Percentiles rank a stretch among this genome's conserved stretches.
Evolutionary conservation across 2,888 invertebrate genomes (phyloP).

Genomic region (Drepanosiphum platanoidis): DNA sequence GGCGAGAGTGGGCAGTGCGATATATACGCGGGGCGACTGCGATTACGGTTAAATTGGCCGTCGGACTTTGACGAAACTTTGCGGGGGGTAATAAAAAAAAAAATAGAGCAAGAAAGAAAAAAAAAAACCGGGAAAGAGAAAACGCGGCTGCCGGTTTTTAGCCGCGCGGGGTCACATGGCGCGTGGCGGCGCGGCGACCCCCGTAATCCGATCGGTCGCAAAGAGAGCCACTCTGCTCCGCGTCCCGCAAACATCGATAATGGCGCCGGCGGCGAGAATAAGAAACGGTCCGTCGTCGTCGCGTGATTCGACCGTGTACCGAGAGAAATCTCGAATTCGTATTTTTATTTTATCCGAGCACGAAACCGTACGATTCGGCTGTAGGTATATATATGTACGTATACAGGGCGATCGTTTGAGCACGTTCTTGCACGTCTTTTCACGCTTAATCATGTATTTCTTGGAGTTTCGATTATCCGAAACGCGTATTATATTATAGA

Average conservation of each 20-base stretch:
- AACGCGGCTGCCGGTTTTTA: not conserved
- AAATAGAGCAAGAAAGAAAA: not conserved
- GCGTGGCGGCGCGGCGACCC: slow-evolving; percentile 10
- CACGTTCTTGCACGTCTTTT: no score
- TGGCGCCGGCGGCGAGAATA: not conserved
- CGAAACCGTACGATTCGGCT: no score
- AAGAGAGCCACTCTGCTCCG: not conserved
- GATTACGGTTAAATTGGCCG: slow-evolving; percentile 31
- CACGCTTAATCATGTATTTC: no score
- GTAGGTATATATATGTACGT: no score
- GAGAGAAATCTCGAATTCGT: no score
- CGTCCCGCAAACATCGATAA: not conserved
- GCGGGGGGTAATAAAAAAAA: no score
- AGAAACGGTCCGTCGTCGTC: not conserved
- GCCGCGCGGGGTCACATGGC: slow-evolving; percentile 38
- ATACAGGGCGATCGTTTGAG: no score
- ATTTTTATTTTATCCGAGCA: no score
- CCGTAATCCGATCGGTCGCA: slow-evolving; percentile 52
- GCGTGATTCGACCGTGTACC: not conserved
- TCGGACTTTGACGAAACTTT: slow-evolving; percentile 29
- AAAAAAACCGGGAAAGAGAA: not conserved
- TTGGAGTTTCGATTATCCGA: no score
- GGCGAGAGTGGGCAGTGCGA: not conserved
- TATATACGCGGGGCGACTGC: not conserved
- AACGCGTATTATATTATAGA: no score